Evolutionary conservation across 1,140 invertebrate genomes (phyloP).

Genomic region (Leptinotarsa defecta): DNA sequence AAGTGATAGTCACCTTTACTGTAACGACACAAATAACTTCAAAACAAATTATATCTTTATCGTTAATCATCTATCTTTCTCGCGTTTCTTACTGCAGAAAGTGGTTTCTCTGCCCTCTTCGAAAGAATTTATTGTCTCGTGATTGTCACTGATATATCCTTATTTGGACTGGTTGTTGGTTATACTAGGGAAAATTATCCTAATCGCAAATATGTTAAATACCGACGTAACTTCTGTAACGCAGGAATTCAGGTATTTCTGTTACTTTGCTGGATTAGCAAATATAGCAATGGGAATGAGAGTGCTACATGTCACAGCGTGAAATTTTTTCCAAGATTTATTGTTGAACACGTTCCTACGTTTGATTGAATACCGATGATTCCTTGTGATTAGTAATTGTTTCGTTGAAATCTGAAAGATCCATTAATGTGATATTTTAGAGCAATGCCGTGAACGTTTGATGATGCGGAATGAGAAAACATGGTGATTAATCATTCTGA

Average conservation of each 20-base stretch:
- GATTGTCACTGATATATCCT: not conserved
- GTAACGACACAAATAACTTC: not conserved
- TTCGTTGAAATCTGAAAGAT: not conserved
- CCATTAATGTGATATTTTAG: no score
- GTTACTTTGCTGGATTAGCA: not conserved
- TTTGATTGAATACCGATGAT: not conserved
- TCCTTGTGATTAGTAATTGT: not conserved
- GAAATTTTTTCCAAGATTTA: not conserved
- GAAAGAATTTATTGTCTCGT: not conserved
- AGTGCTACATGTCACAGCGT: not conserved
- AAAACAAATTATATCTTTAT: not conserved
- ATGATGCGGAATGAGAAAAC: no score
- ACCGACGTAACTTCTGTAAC: not conserved
- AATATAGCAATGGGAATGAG: not conserved
- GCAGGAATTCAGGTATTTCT: not conserved
- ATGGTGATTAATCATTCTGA: no score
- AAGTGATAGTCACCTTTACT: no score
- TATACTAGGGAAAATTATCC: not conserved
- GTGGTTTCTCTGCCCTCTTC: not conserved
- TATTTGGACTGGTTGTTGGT: not conserved
- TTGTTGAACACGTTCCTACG: not conserved
- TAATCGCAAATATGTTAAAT: slow-evolving; percentile 11
- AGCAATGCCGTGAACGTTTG: no score
- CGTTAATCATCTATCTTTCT: not conserved
- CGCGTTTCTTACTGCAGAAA: not conserved